phyloP scores from a whole-genome alignment of 2,888 invertebrate genomes.

The Tuta absoluta region DNA sequence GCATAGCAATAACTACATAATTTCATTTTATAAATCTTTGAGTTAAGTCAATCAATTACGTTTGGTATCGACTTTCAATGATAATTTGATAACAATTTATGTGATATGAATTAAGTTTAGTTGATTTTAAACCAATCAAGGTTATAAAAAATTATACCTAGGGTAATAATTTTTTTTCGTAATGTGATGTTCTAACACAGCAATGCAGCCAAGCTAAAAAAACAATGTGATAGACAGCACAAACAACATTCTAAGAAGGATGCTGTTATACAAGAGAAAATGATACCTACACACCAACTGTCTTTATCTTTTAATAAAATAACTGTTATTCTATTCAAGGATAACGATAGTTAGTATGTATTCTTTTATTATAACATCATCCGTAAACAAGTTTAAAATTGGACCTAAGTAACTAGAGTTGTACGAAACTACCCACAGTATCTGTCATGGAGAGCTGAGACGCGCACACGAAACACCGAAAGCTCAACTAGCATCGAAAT shows the following conservation, averaged over 20 bases:
- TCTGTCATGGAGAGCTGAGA: conserved; percentile 70
- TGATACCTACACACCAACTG: neutral
- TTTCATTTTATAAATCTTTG: conserved; percentile 13
- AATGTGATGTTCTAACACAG: neutral
- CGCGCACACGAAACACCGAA: conserved; percentile 56
- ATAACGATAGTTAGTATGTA: neutral
- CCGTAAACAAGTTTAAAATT: conserved; percentile 24
- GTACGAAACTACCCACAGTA: conserved; percentile 47
- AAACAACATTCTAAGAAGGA: neutral
- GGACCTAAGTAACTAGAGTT: conserved; percentile 36
- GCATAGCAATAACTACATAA: conserved; percentile 20
- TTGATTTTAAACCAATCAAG: neutral
- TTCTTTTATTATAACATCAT: neutral
- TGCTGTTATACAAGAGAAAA: neutral
- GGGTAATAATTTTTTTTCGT: neutral
- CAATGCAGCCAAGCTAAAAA: neutral
- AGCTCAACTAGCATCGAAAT: conserved; percentile 69
- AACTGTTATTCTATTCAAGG: no score
- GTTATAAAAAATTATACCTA: neutral
- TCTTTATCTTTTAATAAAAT: neutral
- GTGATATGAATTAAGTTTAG: neutral
- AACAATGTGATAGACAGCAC: no score
- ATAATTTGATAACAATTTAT: no score
- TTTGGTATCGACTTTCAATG: no score
- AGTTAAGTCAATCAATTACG: neutral